These are phyloP conservation scores for Uromys caudimaculatus DNA, from an alignment of 2,797 vertebrate genomes.

Conservation along the genomic window DNA sequence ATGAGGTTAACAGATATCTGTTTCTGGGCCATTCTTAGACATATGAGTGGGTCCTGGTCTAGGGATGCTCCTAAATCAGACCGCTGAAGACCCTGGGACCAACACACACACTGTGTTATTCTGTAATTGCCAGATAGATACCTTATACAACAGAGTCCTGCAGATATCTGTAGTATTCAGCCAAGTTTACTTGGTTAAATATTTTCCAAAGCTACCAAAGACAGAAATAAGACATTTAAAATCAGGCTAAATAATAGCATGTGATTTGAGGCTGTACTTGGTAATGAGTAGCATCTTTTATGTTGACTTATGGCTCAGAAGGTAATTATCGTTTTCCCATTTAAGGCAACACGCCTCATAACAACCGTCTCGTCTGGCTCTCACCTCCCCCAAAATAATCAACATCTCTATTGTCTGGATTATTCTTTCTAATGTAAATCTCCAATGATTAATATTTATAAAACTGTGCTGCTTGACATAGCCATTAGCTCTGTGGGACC, in stretches of 20 bases:
- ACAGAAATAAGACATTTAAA: conserved; percentile 49
- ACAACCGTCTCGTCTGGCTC: conserved; percentile 85
- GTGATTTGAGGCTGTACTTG: conserved; percentile 27
- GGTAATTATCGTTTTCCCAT: conserved; percentile 85
- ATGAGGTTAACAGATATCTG: neutral
- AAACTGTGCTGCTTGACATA: neutral
- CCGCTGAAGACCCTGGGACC: neutral
- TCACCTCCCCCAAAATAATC: conserved; percentile 79
- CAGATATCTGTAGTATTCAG: neutral
- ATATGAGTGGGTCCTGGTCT: neutral
- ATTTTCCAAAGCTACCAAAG: conserved; percentile 42
- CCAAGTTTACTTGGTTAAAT: conserved; percentile 16
- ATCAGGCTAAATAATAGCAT: neutral
- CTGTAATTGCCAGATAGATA: neutral
- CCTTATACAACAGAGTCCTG: neutral
- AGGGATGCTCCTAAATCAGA: neutral
- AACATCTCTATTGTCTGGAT: conserved; percentile 69
- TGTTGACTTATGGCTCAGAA: conserved; percentile 81
- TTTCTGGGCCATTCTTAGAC: neutral
- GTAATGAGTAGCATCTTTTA: conserved; percentile 71
- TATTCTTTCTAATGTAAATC: conserved; percentile 32
- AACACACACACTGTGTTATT: neutral
- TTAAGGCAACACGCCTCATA: conserved; percentile 78
- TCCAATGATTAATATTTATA: conserved; percentile 14
- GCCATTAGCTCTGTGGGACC: neutral